Percentiles rank a stretch among this genome's conserved stretches.
phyloP scores from a whole-genome alignment of 2,888 invertebrate species.

The Alitta virens region DNA sequence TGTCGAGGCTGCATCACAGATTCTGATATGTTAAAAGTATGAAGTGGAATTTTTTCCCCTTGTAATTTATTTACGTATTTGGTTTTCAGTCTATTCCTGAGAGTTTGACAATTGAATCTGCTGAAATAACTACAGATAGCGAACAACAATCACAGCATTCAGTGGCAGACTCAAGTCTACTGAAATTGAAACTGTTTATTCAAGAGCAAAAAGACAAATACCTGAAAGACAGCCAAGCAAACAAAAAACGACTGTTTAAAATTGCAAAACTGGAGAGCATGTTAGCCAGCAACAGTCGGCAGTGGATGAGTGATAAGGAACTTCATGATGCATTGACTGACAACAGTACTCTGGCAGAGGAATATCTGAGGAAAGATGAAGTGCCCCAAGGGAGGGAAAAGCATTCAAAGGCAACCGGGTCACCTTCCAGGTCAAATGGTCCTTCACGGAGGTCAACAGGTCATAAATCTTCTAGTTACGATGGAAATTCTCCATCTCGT shows the following conservation, averaged over 20 bases:
- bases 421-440: too few species aligned
- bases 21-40: too few species aligned
- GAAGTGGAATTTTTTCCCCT: too few species aligned
- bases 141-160: constrained; percentile 12
- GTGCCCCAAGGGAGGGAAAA: too few species aligned
- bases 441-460: too few species aligned
- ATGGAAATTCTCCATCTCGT: too few species aligned
- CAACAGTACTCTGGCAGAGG: background rate
- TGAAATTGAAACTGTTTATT: constrained; percentile 45
- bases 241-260: constrained; percentile 42
- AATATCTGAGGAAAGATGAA: too few species aligned
- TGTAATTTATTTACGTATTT: constrained; percentile 5
- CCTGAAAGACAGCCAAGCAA: constrained; percentile 38
- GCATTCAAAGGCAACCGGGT: too few species aligned
- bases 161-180: constrained; percentile 44
- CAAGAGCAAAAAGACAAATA: constrained; percentile 45
- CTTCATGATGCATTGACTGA: constrained; percentile 12
- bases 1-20: too few species aligned
- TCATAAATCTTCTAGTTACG: too few species aligned
- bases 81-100: constrained; percentile 51
- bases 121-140: constrained; percentile 19
- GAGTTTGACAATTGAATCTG: constrained; percentile 31
- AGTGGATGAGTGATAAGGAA: background rate
- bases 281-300: constrained; percentile 12
- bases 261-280: constrained; percentile 42